Evolutionary conservation across 2,888 invertebrate species (phyloP).

Genomic region (Synergus gifuensis): DNA sequence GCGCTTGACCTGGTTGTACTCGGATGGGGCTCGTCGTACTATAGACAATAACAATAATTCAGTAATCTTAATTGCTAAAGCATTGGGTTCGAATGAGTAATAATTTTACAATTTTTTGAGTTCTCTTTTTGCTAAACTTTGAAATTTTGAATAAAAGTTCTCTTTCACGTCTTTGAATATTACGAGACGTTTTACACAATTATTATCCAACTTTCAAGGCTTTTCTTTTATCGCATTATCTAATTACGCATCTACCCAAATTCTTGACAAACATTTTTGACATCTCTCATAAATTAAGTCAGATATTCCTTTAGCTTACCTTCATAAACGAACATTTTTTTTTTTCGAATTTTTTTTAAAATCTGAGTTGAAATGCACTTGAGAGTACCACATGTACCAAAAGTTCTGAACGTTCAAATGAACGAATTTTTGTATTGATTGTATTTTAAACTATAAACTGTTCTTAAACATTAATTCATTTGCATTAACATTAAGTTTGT

Average conservation of each 20-base stretch:
- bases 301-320: background rate
- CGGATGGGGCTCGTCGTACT: too few relatives aligned
- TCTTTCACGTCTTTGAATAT: background rate
- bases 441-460: too few relatives aligned
- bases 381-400: too few relatives aligned
- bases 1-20: too few relatives aligned
- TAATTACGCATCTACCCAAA: background rate
- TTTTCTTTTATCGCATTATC: background rate
- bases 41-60: too few relatives aligned
- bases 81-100: too few relatives aligned
- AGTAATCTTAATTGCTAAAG: too few relatives aligned
- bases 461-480: too few relatives aligned
- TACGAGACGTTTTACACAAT: background rate
- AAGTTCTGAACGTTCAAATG: too few relatives aligned
- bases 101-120: too few relatives aligned
- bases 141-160: background rate
- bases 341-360: background rate
- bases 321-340: background rate
- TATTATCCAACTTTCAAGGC: slow-evolving; percentile 5
- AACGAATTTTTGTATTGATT: too few relatives aligned
- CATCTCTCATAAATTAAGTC: background rate
- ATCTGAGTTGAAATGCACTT: background rate
- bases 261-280: background rate
- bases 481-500: too few relatives aligned
- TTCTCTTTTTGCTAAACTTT: background rate